Evolutionary conservation across 2,888 invertebrate species (phyloP).

Genomic region (Pterostichus niger): DNA sequence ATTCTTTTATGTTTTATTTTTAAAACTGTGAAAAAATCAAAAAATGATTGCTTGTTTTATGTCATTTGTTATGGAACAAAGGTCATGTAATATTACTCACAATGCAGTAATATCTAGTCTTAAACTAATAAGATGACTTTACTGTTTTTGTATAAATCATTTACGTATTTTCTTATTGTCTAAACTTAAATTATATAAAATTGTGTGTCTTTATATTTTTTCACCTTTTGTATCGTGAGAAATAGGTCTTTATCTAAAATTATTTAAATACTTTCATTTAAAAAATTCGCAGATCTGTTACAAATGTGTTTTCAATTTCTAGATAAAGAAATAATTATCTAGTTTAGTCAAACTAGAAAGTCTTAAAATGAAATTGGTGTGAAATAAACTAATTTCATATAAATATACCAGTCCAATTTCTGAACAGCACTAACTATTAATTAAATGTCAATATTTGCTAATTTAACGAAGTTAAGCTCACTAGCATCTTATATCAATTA

Average conservation of each 20-base stretch:
- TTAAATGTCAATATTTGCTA: not conserved
- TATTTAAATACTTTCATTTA: too few relatives aligned
- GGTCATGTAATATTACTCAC: constrained; percentile 25
- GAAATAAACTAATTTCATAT: constrained; percentile 19
- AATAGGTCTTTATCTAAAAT: constrained; percentile 36
- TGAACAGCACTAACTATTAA: not conserved
- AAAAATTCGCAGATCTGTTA: too few relatives aligned
- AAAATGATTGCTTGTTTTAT: constrained; percentile 12
- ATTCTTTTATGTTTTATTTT: constrained; percentile 2
- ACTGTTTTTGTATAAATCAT: constrained; percentile 34
- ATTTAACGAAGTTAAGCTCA: too few relatives aligned
- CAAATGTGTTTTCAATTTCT: too few relatives aligned
- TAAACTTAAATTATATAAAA: constrained; percentile 34
- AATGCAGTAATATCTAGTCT: not conserved
- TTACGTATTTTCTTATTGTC: constrained; percentile 20
- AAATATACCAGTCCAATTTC: constrained; percentile 10
- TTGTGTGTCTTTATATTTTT: constrained; percentile 26
- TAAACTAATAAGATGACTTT: constrained; percentile 31
- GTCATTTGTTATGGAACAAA: constrained; percentile 14
- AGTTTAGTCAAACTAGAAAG: not conserved
- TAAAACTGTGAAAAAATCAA: constrained; percentile 3
- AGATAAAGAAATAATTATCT: too few relatives aligned
- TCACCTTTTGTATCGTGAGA: constrained; percentile 16
- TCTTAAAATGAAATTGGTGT: constrained; percentile 13
- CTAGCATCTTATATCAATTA: too few relatives aligned